Conservation (phyloP, 2,113 vertebrate species). For the Spizaetus ornatus region DNA sequence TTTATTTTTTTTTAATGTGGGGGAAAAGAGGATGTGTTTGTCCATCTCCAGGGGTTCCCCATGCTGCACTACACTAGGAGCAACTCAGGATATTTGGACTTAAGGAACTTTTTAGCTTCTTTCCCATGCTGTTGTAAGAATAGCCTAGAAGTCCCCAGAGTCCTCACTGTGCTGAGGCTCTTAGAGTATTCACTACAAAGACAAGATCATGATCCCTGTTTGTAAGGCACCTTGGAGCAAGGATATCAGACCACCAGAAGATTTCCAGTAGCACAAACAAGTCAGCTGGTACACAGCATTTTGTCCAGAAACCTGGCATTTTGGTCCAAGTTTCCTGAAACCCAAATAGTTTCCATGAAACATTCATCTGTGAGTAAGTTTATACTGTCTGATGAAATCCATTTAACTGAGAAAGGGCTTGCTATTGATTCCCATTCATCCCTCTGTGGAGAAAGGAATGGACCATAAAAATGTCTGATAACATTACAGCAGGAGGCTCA, state of each 20-base stretch:
- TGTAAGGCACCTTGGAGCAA: neutral
- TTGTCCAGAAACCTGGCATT: neutral
- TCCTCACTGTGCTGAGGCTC: neutral
- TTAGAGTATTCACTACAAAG: neutral
- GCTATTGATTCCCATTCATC: neutral
- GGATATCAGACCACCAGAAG: neutral
- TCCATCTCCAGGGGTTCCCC: neutral
- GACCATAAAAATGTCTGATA: neutral
- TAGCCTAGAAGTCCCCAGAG: neutral
- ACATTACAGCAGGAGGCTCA: neutral
- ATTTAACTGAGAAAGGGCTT: neutral
- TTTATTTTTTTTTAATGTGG: neutral
- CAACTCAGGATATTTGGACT: neutral
- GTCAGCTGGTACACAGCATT: neutral
- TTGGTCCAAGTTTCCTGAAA: neutral
- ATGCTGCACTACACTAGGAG: neutral
- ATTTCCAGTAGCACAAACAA: neutral
- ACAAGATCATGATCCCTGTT: neutral
- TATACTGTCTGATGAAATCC: neutral
- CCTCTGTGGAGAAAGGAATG: neutral
- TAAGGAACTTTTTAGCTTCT: neutral
- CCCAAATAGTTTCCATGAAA: neutral
- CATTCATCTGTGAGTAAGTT: neutral
- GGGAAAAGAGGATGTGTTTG: neutral
- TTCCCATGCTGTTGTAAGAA: neutral